phyloP scores from a whole-genome alignment of 1,140 invertebrate genomes.

The Lycorma delicatula region DNA sequence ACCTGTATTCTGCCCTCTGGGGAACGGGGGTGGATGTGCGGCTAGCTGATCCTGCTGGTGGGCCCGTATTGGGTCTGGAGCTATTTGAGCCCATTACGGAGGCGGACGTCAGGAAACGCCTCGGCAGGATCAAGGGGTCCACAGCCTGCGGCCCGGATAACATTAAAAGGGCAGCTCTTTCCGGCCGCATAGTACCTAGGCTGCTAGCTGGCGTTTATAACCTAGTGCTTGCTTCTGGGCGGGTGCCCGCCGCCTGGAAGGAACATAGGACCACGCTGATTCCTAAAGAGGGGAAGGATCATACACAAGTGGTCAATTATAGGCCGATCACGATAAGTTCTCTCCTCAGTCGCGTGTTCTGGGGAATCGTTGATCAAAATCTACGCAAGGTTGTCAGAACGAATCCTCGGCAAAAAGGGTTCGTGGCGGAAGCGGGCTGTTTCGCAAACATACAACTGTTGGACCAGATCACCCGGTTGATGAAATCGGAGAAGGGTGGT shows the following conservation, averaged over 20 bases:
- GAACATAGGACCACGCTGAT: conserved; percentile 29
- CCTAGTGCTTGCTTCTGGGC: conserved; percentile 10
- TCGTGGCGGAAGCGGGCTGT: conserved; percentile 21
- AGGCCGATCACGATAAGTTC: conserved; percentile 27
- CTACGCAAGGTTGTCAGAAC: conserved; percentile 12
- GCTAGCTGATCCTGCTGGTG: background rate
- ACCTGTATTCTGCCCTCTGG: conserved; percentile 15
- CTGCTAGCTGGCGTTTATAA: conserved; percentile 13
- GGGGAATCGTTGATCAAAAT: conserved; percentile 24
- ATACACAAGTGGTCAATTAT: conserved; percentile 18
- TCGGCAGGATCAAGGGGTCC: background rate
- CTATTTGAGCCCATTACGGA: conserved; percentile 5
- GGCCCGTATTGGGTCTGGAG: background rate
- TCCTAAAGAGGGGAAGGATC: conserved; percentile 26
- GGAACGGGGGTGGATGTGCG: background rate
- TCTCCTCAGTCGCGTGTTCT: conserved; percentile 23
- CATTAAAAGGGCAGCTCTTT: conserved; percentile 13
- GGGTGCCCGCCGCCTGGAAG: conserved; percentile 23
- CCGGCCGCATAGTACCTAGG: background rate
- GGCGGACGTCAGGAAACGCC: background rate
- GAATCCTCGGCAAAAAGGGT: conserved; percentile 26
- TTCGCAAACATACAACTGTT: conserved; percentile 20
- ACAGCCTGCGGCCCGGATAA: conserved; percentile 20
- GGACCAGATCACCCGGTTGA: conserved; percentile 14
- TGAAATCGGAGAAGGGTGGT: conserved; percentile 12